These are phyloP conservation scores for Apomyelois bistriatella DNA, from an alignment of 2,888 invertebrate species.

Conservation along the genomic window DNA sequence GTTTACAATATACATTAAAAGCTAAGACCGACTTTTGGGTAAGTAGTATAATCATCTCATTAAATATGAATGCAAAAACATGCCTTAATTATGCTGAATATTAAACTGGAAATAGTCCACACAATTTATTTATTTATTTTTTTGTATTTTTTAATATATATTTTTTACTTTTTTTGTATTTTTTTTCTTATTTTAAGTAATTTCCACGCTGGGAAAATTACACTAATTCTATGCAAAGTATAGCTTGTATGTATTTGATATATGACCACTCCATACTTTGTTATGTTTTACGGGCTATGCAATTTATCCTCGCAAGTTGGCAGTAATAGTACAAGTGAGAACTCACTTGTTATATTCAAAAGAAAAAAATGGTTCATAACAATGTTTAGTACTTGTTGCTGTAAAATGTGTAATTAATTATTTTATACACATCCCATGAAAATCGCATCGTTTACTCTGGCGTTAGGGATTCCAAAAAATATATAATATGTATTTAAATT, in stretches of 20 bases:
- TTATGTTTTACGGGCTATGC: slow-evolving; percentile 76
- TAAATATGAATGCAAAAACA: slow-evolving; percentile 72
- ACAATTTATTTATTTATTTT: slow-evolving; percentile 65
- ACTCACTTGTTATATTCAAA: slow-evolving; percentile 43
- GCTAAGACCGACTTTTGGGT: slow-evolving; percentile 64
- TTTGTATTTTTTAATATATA: slow-evolving; percentile 37
- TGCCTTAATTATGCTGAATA: slow-evolving; percentile 79
- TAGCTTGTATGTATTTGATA: slow-evolving; percentile 86
- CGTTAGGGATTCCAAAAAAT: too few relatives aligned
- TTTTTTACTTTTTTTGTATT: slow-evolving; percentile 45
- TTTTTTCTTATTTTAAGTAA: slow-evolving; percentile 65
- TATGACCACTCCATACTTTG: slow-evolving; percentile 79
- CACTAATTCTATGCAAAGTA: slow-evolving; percentile 96
- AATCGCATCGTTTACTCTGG: too few relatives aligned
- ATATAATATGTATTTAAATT: too few relatives aligned
- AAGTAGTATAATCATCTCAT: slow-evolving; percentile 59
- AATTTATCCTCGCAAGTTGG: slow-evolving; percentile 76
- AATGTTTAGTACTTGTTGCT: too few relatives aligned
- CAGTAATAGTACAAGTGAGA: slow-evolving; percentile 66
- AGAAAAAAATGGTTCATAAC: slow-evolving; percentile 15
- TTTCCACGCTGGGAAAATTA: slow-evolving; percentile 88
- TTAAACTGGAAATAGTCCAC: slow-evolving; percentile 79
- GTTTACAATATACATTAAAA: slow-evolving; percentile 70
- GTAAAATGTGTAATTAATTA: too few relatives aligned
- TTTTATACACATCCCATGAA: too few relatives aligned